Evolutionary conservation across 2,888 invertebrate species (phyloP).

Genomic region (Orthonevra nobilis): DNA sequence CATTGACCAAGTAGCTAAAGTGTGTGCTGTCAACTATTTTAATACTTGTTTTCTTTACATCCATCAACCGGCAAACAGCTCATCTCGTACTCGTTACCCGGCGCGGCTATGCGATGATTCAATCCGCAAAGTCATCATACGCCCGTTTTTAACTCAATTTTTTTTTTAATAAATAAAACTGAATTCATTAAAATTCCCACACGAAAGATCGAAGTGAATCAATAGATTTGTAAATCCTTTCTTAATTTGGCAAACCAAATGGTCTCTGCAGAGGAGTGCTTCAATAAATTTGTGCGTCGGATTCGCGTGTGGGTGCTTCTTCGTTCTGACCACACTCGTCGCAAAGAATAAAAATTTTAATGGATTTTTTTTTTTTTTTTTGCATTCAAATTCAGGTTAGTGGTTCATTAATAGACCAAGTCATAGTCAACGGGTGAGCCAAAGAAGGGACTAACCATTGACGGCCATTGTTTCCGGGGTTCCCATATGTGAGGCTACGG

Average conservation of each 20-base stretch:
- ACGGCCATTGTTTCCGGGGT: not conserved
- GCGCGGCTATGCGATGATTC: not conserved
- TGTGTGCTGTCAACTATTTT: constrained; percentile 1
- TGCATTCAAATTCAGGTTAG: not conserved
- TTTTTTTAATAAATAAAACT: not conserved
- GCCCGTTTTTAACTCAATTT: constrained; percentile 13
- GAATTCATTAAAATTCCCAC: constrained; percentile 11
- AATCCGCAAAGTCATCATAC: not conserved
- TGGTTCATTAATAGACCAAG: not conserved
- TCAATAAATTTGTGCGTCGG: not conserved
- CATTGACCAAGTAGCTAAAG: constrained; percentile 2
- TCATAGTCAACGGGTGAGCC: not conserved
- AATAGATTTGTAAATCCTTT: no score
- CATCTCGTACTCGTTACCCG: not conserved
- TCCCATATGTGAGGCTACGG: not conserved
- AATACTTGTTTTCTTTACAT: not conserved
- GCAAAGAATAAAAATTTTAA: no score
- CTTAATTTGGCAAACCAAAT: not conserved
- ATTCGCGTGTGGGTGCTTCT: not conserved
- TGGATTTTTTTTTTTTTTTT: not conserved
- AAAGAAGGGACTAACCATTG: not conserved
- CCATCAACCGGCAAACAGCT: not conserved
- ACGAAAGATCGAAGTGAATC: no score
- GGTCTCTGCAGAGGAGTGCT: not conserved
- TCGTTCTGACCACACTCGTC: not conserved